Conservation (phyloP, 2,797 vertebrate genomes). For the Clarias platycephalus region DNA sequence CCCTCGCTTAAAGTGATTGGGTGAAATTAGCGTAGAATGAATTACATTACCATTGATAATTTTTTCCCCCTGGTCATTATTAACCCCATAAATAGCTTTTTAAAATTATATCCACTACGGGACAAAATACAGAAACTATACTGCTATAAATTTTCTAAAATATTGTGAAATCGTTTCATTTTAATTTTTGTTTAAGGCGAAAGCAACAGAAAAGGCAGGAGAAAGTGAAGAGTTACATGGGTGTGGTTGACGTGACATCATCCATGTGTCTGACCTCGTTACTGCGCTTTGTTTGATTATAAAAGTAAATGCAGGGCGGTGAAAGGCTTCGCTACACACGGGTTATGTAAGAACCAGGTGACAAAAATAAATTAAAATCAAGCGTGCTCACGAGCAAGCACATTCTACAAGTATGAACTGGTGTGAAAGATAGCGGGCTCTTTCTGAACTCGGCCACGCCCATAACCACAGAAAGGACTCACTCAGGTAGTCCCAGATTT, state of each 20-base stretch:
- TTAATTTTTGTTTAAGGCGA: background rate
- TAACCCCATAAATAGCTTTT: background rate
- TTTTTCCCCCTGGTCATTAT: background rate
- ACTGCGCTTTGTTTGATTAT: background rate
- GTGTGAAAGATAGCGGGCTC: background rate
- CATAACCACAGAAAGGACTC: too few species aligned
- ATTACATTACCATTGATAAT: background rate
- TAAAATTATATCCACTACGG: background rate
- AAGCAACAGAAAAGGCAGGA: background rate
- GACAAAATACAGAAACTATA: background rate
- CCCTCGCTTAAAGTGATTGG: background rate
- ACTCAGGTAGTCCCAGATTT: too few species aligned
- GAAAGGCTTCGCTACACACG: background rate
- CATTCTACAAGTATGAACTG: background rate
- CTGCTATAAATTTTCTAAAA: background rate
- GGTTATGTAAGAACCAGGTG: background rate
- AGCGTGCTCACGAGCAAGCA: background rate
- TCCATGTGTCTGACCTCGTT: background rate
- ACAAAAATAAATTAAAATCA: background rate
- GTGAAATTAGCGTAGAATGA: background rate
- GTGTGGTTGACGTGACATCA: conserved; percentile 10
- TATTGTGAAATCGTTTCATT: background rate
- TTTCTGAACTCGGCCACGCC: background rate
- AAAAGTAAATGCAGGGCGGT: background rate
- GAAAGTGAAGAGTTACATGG: background rate